Evolutionary conservation across 2,888 invertebrate species (phyloP), one percentile per base, ranked within the genome.

Genomic region (Electrophaes corylata): DNA sequence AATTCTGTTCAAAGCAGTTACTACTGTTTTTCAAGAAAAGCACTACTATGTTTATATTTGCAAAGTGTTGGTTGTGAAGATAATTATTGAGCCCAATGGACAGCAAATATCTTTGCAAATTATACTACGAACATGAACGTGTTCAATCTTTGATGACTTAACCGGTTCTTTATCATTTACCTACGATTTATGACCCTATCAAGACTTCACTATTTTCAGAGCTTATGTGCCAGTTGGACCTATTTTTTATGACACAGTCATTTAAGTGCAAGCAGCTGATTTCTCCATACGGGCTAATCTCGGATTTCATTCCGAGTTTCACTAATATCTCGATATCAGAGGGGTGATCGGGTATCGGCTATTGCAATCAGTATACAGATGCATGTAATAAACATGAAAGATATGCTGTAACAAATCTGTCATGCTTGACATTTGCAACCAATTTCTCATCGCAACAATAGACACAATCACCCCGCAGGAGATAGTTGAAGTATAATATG

Each of bases 81-180:
- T n/a, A n/a, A n/a, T n/a, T n/a, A n/a, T n/a, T n/a, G n/a, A n/a
- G n/a, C n/a, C n/a, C n/a, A n/a, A n/a, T n/a, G n/a, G n/a, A n/a
- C n/a, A n/a, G n/a, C n/a, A 19, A n/a, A 2, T 29, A 4, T 14
- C 4, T 19, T 35, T n/a, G 5, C 12, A 16, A 3, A 29, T 20
- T 41, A 20, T 41, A 12, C 23, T 35, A 6, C 1, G 26, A 48
- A 50, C 39, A 31, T 57, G 48, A 60, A 62, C 55, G 58, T 60
- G 60, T 58, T 45, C 23, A n/a, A 47, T 56, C 50, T 47, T 41
- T 58, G 45, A 41, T 43, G 44, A 37, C 60, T 62, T 57, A 62
- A 62, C 57, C 58, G 49, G 57, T 57, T 53, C 48, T 60, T 66
- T 64, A 44, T 62, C 52, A 49, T 47, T 43, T 43, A n/a, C n/a